Evolutionary conservation across 2,888 invertebrate genomes (phyloP).

Genomic region (Platerodrilus igneus): DNA sequence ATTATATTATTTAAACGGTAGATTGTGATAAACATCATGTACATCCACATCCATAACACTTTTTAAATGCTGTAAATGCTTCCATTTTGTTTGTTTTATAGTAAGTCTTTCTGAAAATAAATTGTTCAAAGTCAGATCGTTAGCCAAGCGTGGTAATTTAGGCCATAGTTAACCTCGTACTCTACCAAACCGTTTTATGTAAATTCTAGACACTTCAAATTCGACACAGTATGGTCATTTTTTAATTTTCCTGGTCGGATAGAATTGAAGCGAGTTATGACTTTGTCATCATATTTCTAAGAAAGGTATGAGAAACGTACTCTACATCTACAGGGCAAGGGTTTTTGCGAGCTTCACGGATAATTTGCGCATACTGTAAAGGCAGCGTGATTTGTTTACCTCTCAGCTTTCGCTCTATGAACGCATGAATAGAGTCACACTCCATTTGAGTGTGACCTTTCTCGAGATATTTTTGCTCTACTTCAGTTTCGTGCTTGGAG

Average conservation of each 20-base stretch:
- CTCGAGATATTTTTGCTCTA: constrained; percentile 8
- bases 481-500: constrained; percentile 1
- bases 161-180: constrained; percentile 1
- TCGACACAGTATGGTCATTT: constrained; percentile 2
- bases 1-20: no score
- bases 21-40: no score
- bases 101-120: no score
- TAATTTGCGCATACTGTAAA: constrained; percentile 1
- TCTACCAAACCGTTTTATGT: no score
- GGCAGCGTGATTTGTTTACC: neutral
- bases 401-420: constrained; percentile 4
- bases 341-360: constrained; percentile 1
- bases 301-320: constrained; percentile 3
- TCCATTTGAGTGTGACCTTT: no score
- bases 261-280: neutral
- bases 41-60: no score
- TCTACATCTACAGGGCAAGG: constrained; percentile 6
- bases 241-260: constrained; percentile 7
- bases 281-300: constrained; percentile 7
- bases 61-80: no score
- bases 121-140: no score
- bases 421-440: constrained; percentile 8
- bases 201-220: constrained; percentile 1
- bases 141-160: constrained; percentile 7
- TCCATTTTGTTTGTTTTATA: no score